A percentile compares a stretch with the other conserved stretches of the same genome.
Conservation (phyloP, 2,113 vertebrate species). For the Sprattus sprattus region DNA sequence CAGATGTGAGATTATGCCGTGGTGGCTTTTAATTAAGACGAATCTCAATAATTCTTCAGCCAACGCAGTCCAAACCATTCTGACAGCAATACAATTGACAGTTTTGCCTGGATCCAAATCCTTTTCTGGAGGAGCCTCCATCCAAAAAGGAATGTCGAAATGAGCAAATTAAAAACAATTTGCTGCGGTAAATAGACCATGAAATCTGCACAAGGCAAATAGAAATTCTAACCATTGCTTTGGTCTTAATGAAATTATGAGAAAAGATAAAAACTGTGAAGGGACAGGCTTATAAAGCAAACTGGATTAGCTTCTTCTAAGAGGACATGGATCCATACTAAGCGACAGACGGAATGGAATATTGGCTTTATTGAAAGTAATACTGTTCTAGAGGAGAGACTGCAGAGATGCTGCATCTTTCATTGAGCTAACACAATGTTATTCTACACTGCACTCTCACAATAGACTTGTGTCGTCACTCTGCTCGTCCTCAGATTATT, state of each 20-base stretch:
- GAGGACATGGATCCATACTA: background rate
- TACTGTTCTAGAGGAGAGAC: no score
- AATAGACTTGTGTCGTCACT: background rate
- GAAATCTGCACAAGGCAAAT: conserved; percentile 31
- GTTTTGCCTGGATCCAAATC: conserved; percentile 22
- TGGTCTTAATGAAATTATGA: conserved; percentile 20
- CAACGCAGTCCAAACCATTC: background rate
- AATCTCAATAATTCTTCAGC: conserved; percentile 38
- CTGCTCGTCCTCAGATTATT: background rate
- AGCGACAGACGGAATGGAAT: background rate
- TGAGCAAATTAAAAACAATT: conserved; percentile 30
- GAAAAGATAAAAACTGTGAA: background rate
- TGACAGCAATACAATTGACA: no score
- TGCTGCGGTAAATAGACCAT: conserved; percentile 38
- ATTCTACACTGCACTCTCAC: no score
- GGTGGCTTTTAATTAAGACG: conserved; percentile 48
- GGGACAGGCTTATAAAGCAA: conserved; percentile 29
- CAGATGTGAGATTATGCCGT: conserved; percentile 39
- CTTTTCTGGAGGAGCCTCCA: conserved; percentile 16
- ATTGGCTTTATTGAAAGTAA: conserved; percentile 16
- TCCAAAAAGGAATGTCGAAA: conserved; percentile 32
- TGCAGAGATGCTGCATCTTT: no score
- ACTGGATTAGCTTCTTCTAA: conserved; percentile 9
- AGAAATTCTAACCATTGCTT: conserved; percentile 21
- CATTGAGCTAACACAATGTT: no score